Conservation (phyloP, 2,888 invertebrate species). For the Mesopsocus fuscifrons region DNA sequence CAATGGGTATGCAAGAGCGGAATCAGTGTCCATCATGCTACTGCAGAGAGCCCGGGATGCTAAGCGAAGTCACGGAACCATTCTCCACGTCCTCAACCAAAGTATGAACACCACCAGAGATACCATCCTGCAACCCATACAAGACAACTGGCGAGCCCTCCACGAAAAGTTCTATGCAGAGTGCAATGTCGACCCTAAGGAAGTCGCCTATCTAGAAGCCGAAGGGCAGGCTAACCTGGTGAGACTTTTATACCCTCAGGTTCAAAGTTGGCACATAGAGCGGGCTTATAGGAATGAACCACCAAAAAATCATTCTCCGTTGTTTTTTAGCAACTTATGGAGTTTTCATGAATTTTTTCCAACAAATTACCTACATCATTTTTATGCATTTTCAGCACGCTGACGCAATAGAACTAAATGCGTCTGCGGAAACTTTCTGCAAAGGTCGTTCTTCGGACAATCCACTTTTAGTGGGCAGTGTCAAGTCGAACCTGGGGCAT, state of each 20-base stretch:
- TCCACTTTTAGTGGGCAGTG: conserved; percentile 36
- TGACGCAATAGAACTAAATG: conserved; percentile 35
- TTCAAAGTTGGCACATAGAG: not conserved
- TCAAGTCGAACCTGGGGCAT: conserved; percentile 41
- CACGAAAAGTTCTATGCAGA: conserved; percentile 30
- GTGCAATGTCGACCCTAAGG: conserved; percentile 27
- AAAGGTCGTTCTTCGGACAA: conserved; percentile 25
- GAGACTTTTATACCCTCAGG: not conserved
- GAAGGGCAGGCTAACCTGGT: conserved; percentile 39
- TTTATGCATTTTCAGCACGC: conserved; percentile 19
- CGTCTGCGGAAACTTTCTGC: conserved; percentile 27
- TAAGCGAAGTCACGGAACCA: conserved; percentile 27
- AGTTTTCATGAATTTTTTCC: too few species aligned
- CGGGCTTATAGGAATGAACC: too few species aligned
- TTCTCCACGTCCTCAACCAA: conserved; percentile 28
- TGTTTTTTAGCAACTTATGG: too few species aligned
- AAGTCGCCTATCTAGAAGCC: conserved; percentile 35
- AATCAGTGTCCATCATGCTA: conserved; percentile 26
- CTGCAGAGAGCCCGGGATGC: conserved; percentile 25
- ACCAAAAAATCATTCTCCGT: too few species aligned
- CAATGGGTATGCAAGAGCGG: conserved; percentile 30
- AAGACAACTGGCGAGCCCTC: conserved; percentile 13
- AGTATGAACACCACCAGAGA: conserved; percentile 20
- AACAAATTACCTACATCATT: not conserved
- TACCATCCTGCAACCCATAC: conserved; percentile 23